Conservation (phyloP, 1,140 invertebrate genomes). For the Drepana arcuata region DNA sequence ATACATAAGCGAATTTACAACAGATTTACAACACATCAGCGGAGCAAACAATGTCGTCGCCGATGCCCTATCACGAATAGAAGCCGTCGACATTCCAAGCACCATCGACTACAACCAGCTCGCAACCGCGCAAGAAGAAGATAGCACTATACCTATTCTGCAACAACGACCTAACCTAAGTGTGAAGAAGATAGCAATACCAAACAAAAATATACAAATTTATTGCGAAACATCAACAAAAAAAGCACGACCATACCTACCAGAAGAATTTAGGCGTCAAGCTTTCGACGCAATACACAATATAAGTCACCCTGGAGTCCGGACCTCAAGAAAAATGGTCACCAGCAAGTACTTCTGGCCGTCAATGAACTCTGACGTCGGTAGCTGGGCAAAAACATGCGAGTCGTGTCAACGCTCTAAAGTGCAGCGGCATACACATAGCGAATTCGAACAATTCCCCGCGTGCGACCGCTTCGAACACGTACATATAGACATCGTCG, state of each 20-base stretch:
- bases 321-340: neutral
- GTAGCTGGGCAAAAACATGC: neutral
- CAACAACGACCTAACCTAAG: too few relatives aligned
- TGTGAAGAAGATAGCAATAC: neutral
- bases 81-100: neutral
- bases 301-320: neutral
- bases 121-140: too few relatives aligned
- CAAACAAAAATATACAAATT: neutral
- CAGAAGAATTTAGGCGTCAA: neutral
- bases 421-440: neutral
- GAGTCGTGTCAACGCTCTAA: neutral
- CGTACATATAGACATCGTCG: neutral
- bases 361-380: neutral
- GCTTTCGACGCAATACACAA: neutral
- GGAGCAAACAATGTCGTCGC: neutral
- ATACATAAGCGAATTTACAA: neutral
- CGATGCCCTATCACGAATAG: neutral
- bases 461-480: neutral
- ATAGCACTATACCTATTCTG: too few relatives aligned
- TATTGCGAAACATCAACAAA: neutral
- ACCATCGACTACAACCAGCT: too few relatives aligned
- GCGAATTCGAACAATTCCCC: neutral
- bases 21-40: neutral
- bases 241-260: neutral
- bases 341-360: neutral